A percentile compares a stretch with the other conserved stretches of the same genome.
These are phyloP conservation scores for Drosophila melanosoma DNA, from an alignment of 2,888 invertebrate species.

Conservation along the genomic window DNA sequence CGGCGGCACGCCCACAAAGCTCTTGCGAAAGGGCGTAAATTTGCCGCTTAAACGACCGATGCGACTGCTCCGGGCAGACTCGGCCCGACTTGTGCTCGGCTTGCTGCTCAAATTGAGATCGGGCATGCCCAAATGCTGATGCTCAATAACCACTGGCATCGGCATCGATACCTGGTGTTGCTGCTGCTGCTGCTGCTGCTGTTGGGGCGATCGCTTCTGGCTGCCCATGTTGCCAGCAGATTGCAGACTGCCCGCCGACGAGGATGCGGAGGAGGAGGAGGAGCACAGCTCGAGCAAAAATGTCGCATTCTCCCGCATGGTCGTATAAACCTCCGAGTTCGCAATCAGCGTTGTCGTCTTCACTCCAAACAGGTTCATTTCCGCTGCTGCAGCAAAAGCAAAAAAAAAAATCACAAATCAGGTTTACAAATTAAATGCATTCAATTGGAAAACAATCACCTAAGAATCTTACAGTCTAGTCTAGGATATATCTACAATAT, in stretches of 20 bases:
- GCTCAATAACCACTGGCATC: conserved; percentile 84
- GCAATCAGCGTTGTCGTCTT: conserved; percentile 83
- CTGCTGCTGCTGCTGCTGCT: conserved; percentile 55
- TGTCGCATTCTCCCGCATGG: conserved; percentile 97
- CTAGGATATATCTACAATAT: neutral
- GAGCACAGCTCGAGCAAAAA: conserved; percentile 94
- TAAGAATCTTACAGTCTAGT: neutral
- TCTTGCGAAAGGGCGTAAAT: conserved; percentile 79
- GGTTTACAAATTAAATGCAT: neutral
- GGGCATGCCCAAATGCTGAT: conserved; percentile 80
- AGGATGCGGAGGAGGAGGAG: conserved; percentile 78
- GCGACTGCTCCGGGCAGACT: conserved; percentile 82
- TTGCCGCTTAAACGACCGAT: conserved; percentile 78
- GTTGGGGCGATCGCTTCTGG: conserved; percentile 82
- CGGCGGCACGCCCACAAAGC: conserved; percentile 77
- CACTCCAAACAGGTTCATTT: conserved; percentile 85
- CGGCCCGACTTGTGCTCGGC: conserved; percentile 84
- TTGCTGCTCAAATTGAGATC: conserved; percentile 82
- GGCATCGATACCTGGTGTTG: conserved; percentile 40
- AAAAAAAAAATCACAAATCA: neutral
- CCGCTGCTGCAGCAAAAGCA: conserved; percentile 65
- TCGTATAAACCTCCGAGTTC: conserved; percentile 85
- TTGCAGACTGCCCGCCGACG: neutral
- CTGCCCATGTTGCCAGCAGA: neutral
- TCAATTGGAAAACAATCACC: neutral